phyloP scores from a whole-genome alignment of 2,113 vertebrate genomes.

The Australoheros scitulus region DNA sequence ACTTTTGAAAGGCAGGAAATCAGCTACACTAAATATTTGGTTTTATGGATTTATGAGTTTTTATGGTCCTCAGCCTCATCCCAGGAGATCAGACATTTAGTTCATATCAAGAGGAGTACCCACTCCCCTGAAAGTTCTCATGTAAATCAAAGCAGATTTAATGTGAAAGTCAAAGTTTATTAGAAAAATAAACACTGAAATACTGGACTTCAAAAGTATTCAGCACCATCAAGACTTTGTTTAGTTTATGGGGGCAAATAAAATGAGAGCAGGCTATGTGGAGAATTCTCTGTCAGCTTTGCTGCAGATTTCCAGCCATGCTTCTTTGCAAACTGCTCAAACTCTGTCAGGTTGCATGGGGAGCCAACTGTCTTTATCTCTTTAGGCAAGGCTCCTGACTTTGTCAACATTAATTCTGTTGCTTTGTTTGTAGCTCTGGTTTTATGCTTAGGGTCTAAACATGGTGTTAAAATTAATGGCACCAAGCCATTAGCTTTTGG shows the following conservation, averaged over 20 bases:
- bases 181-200: background rate
- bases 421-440: no score
- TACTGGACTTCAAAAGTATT: background rate
- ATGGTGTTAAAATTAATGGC: background rate
- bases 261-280: no score
- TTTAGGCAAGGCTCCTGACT: no score
- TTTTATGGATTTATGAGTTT: slow-evolving; percentile 6
- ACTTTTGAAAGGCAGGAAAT: background rate
- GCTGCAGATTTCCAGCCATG: no score
- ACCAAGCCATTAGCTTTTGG: background rate
- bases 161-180: background rate
- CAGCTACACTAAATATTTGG: slow-evolving; percentile 8
- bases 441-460: background rate
- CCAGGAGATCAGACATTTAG: background rate
- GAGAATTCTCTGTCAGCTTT: no score
- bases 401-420: no score
- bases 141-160: slow-evolving; percentile 1
- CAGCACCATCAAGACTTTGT: background rate
- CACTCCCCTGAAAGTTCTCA: slow-evolving; percentile 5
- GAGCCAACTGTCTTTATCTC: no score
- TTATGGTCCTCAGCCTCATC: background rate
- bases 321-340: no score
- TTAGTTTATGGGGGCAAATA: background rate
- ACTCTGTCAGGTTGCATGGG: no score
- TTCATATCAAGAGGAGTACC: background rate